Conservation (phyloP, 2,797 vertebrate species). For the Coregonus sp. region DNA sequence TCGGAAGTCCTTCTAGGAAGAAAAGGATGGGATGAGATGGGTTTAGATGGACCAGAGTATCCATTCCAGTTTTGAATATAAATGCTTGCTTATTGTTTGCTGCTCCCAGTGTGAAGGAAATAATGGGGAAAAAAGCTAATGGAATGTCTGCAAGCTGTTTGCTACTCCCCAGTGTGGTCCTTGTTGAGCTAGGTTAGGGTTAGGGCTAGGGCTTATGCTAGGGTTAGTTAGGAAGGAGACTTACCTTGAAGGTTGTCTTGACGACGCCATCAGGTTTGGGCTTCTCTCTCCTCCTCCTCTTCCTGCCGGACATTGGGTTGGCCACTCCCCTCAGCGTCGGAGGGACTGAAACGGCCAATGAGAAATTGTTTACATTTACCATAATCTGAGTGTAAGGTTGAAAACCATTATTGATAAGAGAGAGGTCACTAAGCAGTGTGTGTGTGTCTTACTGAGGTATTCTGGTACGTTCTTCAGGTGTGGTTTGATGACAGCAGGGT, state of each 20-base stretch:
- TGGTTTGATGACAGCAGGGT: constrained; percentile 87
- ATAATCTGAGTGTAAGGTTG: neutral
- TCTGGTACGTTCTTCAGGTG: constrained; percentile 89
- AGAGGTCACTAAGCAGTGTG: neutral
- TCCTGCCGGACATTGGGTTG: constrained; percentile 59
- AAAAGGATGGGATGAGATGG: neutral
- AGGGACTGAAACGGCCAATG: constrained; percentile 74
- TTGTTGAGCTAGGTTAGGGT: neutral
- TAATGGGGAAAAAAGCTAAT: neutral
- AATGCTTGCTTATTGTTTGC: neutral
- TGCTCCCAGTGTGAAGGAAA: neutral
- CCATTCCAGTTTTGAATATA: neutral
- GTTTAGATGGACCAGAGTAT: neutral
- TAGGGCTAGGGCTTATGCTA: neutral
- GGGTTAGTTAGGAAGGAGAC: neutral
- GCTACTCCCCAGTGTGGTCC: neutral
- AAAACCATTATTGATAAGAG: neutral
- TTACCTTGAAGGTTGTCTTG: constrained; percentile 71
- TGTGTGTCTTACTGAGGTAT: constrained; percentile 81
- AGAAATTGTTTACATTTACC: neutral
- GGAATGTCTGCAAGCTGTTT: too few species aligned
- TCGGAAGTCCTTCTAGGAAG: constrained; percentile 60
- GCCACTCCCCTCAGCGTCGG: constrained; percentile 70
- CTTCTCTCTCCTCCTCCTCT: constrained; percentile 44
- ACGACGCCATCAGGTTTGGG: constrained; percentile 18